These are phyloP conservation scores for Alectura lathami DNA, from an alignment of 2,113 vertebrate genomes.

Conservation along the genomic window DNA sequence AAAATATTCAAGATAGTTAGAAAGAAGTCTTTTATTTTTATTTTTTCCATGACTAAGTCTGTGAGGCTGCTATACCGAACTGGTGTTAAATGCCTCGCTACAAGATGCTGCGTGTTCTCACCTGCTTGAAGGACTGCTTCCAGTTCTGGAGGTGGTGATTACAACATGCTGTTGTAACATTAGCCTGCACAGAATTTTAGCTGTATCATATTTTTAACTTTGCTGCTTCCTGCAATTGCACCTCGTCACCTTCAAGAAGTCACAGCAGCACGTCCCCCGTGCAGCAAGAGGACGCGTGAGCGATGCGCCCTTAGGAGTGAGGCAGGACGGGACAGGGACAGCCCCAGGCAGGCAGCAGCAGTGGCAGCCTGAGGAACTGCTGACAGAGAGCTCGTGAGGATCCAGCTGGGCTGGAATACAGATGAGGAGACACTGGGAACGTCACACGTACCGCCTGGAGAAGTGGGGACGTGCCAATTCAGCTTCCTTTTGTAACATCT, in stretches of 20 bases:
- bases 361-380: background rate
- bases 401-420: background rate
- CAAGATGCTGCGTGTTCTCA: background rate
- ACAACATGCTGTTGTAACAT: background rate
- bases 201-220: background rate
- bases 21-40: background rate
- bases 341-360: background rate
- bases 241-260: background rate
- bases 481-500: accelerated
- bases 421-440: background rate
- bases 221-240: background rate
- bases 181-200: background rate
- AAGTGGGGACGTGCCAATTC: background rate
- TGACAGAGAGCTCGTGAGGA: background rate
- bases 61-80: background rate
- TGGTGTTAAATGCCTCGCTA: background rate
- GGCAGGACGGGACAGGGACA: background rate
- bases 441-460: background rate
- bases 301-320: background rate
- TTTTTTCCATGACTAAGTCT: background rate
- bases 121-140: background rate
- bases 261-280: background rate
- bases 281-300: background rate
- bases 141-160: background rate
- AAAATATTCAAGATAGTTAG: background rate